A percentile compares a stretch with the other conserved stretches of the same genome.
These are phyloP conservation scores for Blastomussa wellsi DNA, from an alignment of 92 coral and sea anemone species.

Conservation along the genomic window DNA sequence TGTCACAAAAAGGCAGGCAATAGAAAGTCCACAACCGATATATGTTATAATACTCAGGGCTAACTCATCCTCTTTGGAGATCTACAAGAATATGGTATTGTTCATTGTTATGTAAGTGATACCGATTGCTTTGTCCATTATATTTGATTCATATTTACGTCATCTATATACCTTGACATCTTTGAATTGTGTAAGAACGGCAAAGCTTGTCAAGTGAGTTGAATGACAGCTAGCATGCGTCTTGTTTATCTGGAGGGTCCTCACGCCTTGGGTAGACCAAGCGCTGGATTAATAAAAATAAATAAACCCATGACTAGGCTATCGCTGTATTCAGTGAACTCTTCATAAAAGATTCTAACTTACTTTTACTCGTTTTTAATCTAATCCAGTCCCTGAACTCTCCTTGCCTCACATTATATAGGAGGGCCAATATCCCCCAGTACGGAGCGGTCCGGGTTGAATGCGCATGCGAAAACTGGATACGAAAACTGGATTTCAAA, in stretches of 20 bases:
- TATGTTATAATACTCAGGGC: constrained; percentile 48
- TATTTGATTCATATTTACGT: neutral
- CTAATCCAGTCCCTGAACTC: too few relatives aligned
- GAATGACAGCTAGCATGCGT: constrained; percentile 38
- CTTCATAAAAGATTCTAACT: neutral
- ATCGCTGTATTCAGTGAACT: neutral
- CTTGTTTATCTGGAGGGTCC: neutral
- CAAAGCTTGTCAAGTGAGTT: constrained; percentile 49
- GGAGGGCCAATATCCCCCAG: too few relatives aligned
- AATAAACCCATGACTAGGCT: neutral
- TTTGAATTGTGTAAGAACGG: constrained; percentile 37
- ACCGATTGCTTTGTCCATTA: too few relatives aligned
- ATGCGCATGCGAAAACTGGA: too few relatives aligned
- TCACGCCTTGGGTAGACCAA: constrained; percentile 44
- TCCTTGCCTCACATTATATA: too few relatives aligned
- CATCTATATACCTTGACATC: constrained; percentile 24
- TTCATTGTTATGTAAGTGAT: neutral
- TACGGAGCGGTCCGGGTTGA: too few relatives aligned
- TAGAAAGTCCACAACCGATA: constrained; percentile 55
- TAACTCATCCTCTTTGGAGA: constrained; percentile 15
- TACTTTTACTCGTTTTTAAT: too few relatives aligned
- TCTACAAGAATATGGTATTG: constrained; percentile 8
- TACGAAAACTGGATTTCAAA: neutral
- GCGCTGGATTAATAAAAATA: constrained; percentile 11
- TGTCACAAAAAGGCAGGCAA: constrained; percentile 45